Base-by-base conservation (phyloP, 2,888 invertebrate species). In the Caenorhabditis sulstoni region DNA sequence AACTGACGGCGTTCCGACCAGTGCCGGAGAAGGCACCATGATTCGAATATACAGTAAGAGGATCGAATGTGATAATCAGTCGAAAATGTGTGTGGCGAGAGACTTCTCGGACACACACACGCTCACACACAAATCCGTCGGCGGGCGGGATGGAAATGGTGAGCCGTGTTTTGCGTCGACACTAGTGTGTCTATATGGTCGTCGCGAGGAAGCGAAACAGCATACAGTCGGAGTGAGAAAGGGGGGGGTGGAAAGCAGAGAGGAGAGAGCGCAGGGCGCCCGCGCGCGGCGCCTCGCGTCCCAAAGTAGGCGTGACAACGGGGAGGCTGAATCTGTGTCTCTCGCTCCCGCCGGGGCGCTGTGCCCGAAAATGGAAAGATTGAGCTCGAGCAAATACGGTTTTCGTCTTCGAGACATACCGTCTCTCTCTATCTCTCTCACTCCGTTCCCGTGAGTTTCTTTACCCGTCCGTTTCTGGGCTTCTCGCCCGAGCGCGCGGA, bases 11-110 rank as follows among this genome's bases (percentile, higher is more conserved):
- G 82, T 66, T 41, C 75, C 67, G 37, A 77, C 74, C n/a, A 74
- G 39, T 20, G 82, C 82, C 70, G 82, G 80, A 8, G 82, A 78
- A n/a, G 82, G 80, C 66, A 76, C 75, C 80, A 82, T 78, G 1
- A 7, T 52, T 52, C 35, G 22, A 35, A 45, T 53, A 68, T 52
- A 59, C 23, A 39, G 37, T 29, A 39, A 47, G 50, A 29, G 29
- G 29, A 29, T 29, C 29, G 29, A 29, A 47, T 57, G 14, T 16
- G 70, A 55, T 62, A 53, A 62, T 62, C 62, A 62, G 61, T 71
- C 62, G 71, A 71, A 55, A 55, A 61, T 29, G 29, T 29, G 29
- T 7, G 29, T 7, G 29, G 7, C 29, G n/a, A n/a, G n/a, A n/a
- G n/a, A n/a, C 7, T 29, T 29, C 29, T 29, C 29, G 29, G 29